Percentiles rank a stretch among this genome's conserved stretches.
Conservation (phyloP, 1,140 invertebrate genomes). For the Antheraea pernyi region DNA sequence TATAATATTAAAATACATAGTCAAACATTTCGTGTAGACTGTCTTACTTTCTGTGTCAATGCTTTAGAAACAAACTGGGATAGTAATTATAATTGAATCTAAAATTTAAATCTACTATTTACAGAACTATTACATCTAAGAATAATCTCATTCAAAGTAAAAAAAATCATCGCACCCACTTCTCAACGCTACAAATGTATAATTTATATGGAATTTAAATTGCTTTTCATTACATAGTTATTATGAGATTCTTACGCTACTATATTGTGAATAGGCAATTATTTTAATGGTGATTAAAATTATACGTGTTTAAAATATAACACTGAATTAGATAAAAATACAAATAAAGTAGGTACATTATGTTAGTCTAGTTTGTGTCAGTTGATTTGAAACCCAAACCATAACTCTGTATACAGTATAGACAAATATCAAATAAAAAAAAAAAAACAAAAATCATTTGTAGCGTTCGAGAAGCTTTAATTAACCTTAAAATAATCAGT, state of each 20-base stretch:
- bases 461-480: neutral
- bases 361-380: neutral
- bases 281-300: neutral
- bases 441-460: neutral
- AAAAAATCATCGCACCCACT: conserved; percentile 44
- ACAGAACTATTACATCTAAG: conserved; percentile 59
- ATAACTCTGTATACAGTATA: neutral
- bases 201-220: conserved; percentile 30
- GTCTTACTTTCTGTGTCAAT: conserved; percentile 36
- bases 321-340: neutral
- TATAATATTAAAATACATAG: conserved; percentile 6
- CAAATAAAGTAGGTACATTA: neutral
- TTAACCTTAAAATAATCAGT: conserved; percentile 44
- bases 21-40: conserved; percentile 15
- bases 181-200: conserved; percentile 57
- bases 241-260: conserved; percentile 45
- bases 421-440: neutral
- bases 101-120: conserved; percentile 54
- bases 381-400: neutral
- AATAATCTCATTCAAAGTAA: conserved; percentile 72
- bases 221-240: conserved; percentile 17
- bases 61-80: conserved; percentile 41
- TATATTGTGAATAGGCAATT: neutral
- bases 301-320: neutral
- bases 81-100: conserved; percentile 46